Conservation (phyloP, 2,797 vertebrate genomes). For the Rhincodon typus region DNA sequence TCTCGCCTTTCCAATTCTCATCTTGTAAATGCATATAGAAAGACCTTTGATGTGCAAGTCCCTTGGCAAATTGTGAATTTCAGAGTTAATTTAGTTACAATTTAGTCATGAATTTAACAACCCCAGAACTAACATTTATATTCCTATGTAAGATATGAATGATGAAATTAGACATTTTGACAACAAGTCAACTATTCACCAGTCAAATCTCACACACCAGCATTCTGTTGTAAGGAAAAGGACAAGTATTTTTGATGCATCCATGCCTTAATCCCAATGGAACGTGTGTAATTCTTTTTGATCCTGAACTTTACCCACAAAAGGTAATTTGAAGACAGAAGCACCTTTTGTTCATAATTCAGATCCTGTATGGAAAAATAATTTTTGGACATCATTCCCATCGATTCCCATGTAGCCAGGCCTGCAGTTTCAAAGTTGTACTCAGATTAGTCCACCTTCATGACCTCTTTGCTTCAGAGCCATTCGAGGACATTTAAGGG, state of each 20-base stretch:
- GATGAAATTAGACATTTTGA: not conserved
- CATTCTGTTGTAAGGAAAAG: not conserved
- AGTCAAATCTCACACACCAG: not conserved
- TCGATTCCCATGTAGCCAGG: not conserved
- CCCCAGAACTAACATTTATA: not conserved
- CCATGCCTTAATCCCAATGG: not conserved
- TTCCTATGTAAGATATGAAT: not conserved
- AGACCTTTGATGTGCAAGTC: no score
- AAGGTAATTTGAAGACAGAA: not conserved
- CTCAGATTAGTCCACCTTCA: not conserved
- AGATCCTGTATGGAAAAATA: not conserved
- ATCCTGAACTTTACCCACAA: not conserved
- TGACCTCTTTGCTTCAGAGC: not conserved
- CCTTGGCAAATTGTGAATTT: no score
- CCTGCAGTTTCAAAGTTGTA: not conserved
- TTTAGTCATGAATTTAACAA: not conserved
- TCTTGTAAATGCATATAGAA: no score
- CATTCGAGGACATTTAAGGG: not conserved
- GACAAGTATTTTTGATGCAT: not conserved
- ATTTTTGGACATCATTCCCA: not conserved
- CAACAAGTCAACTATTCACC: not conserved
- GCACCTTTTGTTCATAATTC: not conserved
- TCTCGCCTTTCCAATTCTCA: no score
- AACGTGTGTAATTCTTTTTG: not conserved
- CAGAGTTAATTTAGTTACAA: not conserved